Evolutionary conservation across 1,140 invertebrate species (phyloP).

Genomic region (Drosophila busckii): DNA sequence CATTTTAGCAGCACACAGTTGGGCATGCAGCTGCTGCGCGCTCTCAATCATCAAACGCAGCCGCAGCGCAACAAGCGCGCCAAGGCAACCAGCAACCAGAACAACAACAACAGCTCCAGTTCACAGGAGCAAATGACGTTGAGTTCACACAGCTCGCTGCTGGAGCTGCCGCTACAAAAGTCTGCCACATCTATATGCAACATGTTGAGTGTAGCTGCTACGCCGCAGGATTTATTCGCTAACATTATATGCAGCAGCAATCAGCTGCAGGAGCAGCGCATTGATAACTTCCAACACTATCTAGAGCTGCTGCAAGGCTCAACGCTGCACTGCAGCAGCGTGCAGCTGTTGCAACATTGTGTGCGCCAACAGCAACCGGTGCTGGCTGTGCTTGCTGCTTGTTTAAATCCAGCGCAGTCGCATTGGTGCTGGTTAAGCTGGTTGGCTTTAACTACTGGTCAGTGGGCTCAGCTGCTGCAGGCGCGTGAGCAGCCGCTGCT

Average conservation of each 20-base stretch:
- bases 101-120: slow-evolving; percentile 46
- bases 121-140: slow-evolving; percentile 65
- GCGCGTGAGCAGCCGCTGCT: slow-evolving; percentile 15
- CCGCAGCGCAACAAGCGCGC: slow-evolving; percentile 44
- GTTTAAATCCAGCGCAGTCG: slow-evolving; percentile 33
- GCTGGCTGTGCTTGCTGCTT: slow-evolving; percentile 81
- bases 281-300: slow-evolving; percentile 26
- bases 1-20: slow-evolving; percentile 76
- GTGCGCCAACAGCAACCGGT: slow-evolving; percentile 78
- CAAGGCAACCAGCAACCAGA: slow-evolving; percentile 31
- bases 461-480: slow-evolving; percentile 59
- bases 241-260: slow-evolving; percentile 57
- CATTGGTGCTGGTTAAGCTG: slow-evolving; percentile 81
- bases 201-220: slow-evolving; percentile 35
- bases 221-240: slow-evolving; percentile 61
- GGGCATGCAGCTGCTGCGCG: slow-evolving; percentile 79
- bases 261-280: slow-evolving; percentile 33
- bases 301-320: slow-evolving; percentile 50
- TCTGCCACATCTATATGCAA: slow-evolving; percentile 39
- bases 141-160: slow-evolving; percentile 48
- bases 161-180: slow-evolving; percentile 28
- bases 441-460: slow-evolving; percentile 79
- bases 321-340: slow-evolving; percentile 71
- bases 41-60: slow-evolving; percentile 42
- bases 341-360: slow-evolving; percentile 71